Percentiles rank a stretch among this genome's conserved stretches.
phyloP scores from a whole-genome alignment of 2,888 invertebrate species.

The Atrina japonica region DNA sequence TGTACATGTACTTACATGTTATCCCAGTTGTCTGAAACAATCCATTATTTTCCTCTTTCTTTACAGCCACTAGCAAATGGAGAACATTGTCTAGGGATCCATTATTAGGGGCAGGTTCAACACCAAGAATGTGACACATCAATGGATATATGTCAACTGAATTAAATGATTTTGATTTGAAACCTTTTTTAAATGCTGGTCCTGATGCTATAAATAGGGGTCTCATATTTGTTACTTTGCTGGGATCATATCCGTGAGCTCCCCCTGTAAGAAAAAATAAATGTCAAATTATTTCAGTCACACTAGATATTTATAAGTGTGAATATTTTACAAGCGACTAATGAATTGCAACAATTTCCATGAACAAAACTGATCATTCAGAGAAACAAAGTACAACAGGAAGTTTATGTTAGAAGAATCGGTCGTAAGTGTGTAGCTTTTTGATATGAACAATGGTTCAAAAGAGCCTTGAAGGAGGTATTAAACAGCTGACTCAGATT shows the following conservation, averaged over 20 bases:
- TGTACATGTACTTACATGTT: slow-evolving; percentile 35
- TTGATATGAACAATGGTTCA: too few species aligned
- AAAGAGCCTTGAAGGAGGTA: too few species aligned
- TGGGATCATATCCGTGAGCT: slow-evolving; percentile 80
- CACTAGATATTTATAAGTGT: too few species aligned
- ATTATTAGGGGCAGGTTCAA: slow-evolving; percentile 70
- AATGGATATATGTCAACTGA: slow-evolving; percentile 75
- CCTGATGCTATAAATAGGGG: slow-evolving; percentile 87
- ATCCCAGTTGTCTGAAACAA: slow-evolving; percentile 17
- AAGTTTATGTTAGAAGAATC: too few species aligned
- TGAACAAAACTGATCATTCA: too few species aligned
- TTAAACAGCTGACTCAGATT: too few species aligned
- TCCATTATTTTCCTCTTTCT: not conserved
- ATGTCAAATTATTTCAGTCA: too few species aligned
- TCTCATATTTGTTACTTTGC: slow-evolving; percentile 83
- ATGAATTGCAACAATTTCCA: too few species aligned
- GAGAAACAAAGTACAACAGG: too few species aligned
- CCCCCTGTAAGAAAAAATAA: slow-evolving; percentile 62
- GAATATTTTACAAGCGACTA: too few species aligned
- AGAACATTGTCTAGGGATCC: slow-evolving; percentile 64
- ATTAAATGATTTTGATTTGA: slow-evolving; percentile 55
- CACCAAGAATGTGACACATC: slow-evolving; percentile 74
- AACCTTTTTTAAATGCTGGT: slow-evolving; percentile 73
- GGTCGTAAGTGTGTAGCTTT: too few species aligned
- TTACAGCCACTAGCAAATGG: slow-evolving; percentile 34